Percentiles rank a stretch among this genome's conserved stretches.
These are phyloP conservation scores for Limenitis camilla DNA, from an alignment of 2,888 invertebrate species.

Conservation along the genomic window DNA sequence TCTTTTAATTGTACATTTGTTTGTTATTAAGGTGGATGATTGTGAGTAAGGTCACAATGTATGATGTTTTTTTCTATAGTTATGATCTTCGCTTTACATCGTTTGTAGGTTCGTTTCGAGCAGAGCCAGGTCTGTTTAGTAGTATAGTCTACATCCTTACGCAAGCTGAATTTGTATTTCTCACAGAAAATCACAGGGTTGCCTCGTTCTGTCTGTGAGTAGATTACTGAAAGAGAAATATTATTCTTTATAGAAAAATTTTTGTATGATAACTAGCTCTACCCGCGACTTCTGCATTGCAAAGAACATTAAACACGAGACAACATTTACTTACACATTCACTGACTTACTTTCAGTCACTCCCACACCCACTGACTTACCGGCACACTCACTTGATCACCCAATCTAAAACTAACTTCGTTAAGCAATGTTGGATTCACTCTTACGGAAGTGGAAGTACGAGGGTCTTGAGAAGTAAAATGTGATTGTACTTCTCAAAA, in stretches of 20 bases:
- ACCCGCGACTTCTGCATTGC: neutral
- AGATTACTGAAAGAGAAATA: neutral
- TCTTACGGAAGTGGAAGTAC: no score
- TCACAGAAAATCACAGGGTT: conserved; percentile 15
- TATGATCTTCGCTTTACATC: conserved; percentile 9
- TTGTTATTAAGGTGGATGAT: neutral
- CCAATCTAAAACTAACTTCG: no score
- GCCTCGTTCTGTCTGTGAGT: conserved; percentile 5
- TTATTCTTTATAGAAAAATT: no score
- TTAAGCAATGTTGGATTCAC: no score
- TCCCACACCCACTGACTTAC: no score
- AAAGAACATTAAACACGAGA: no score
- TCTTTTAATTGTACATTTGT: neutral
- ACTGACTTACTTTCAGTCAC: no score
- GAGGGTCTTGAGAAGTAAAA: no score
- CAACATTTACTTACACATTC: no score
- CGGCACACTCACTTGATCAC: no score
- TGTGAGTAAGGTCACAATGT: neutral
- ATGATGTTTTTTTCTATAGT: neutral
- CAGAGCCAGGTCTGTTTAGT: conserved; percentile 24
- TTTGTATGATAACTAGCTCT: no score
- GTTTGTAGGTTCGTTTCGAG: conserved; percentile 17
- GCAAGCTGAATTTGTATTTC: conserved; percentile 11
- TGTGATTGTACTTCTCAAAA: no score
- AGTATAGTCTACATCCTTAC: conserved; percentile 2